Conservation (phyloP, 2,888 invertebrate genomes). For the Agrypnus murinus region DNA sequence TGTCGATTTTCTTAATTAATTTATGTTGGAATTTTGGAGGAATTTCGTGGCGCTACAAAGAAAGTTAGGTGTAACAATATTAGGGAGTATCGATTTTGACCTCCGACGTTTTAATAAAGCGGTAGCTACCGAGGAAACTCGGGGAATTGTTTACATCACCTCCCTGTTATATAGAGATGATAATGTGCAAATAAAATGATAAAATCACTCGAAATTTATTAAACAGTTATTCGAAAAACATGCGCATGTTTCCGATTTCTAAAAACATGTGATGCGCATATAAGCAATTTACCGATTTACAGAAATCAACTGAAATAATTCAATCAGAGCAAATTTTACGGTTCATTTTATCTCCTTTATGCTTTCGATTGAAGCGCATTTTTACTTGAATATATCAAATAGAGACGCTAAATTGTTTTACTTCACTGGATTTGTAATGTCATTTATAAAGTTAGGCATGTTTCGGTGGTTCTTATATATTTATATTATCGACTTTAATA, state of each 20-base stretch:
- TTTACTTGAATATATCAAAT: slow-evolving; percentile 19
- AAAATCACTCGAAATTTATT: background rate
- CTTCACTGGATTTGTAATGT: background rate
- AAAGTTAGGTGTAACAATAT: slow-evolving; percentile 18
- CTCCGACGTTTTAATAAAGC: slow-evolving; percentile 15
- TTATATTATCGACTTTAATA: background rate
- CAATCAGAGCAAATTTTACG: slow-evolving; percentile 22
- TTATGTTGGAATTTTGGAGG: slow-evolving; percentile 12
- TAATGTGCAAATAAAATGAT: background rate
- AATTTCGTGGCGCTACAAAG: slow-evolving; percentile 15
- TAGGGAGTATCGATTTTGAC: slow-evolving; percentile 20
- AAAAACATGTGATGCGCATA: background rate
- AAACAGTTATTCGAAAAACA: background rate
- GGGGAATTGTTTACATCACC: slow-evolving; percentile 9
- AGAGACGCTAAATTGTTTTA: slow-evolving; percentile 17
- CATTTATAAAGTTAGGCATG: slow-evolving; percentile 5
- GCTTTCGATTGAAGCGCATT: slow-evolving; percentile 5
- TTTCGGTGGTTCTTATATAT: background rate
- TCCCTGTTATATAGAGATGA: background rate
- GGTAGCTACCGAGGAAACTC: background rate
- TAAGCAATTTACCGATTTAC: slow-evolving; percentile 11
- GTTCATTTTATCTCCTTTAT: slow-evolving; percentile 20
- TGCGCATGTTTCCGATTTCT: background rate
- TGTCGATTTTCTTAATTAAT: slow-evolving; percentile 21
- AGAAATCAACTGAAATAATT: slow-evolving; percentile 16